Base-by-base conservation (phyloP, 2,888 invertebrate genomes). In the Holacanthella duospinosa region DNA sequence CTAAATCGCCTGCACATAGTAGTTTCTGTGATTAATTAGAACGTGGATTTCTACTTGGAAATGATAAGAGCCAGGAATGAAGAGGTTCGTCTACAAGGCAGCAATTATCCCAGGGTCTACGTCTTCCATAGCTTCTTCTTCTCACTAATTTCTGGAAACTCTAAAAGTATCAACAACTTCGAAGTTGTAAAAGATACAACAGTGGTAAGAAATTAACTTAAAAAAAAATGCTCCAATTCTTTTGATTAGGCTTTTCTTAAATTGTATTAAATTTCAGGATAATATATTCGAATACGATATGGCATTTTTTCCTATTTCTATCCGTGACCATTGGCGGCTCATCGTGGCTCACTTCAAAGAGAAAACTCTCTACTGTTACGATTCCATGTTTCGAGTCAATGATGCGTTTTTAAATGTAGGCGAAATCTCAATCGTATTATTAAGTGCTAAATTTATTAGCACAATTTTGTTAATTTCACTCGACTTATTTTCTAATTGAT, bases 41-140 rank as follows among this genome's bases (percentile, higher is more conserved):
- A 95, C 0, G 95, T 99, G 48, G 96, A 96, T 77, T 96, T 93
- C 78, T 99, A 97, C 77, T 89, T 97, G 88, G 91, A 91, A 75
- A 78, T 99, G 62, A 79, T 99, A 60, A 88, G 87, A 75, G 88
- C 90, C 72, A 79, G 97, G 62, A 83, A 87, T 6, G 81, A 83
- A 62, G 78, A 79, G 53, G 78, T 83, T 6, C 78, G 79, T 0
- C 83, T 84, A 55, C 81, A 16, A 4, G 48, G 48, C 21, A 9
- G 6, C 36, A 16, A 36, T 36, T 48, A 48, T 21, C 48, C 48
- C 12, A 9, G 21, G 21, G n/a, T 48, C 21, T n/a, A 4, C 21
- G 21, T 48, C 48, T 48, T 48, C 21, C 48, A 48, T 48, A 21
- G 19, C 48, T 48, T 48, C n/a, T 9, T 21, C 48, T 48, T 48